phyloP scores from a whole-genome alignment of 2,113 vertebrate genomes.

The Gadus chalcogrammus region DNA sequence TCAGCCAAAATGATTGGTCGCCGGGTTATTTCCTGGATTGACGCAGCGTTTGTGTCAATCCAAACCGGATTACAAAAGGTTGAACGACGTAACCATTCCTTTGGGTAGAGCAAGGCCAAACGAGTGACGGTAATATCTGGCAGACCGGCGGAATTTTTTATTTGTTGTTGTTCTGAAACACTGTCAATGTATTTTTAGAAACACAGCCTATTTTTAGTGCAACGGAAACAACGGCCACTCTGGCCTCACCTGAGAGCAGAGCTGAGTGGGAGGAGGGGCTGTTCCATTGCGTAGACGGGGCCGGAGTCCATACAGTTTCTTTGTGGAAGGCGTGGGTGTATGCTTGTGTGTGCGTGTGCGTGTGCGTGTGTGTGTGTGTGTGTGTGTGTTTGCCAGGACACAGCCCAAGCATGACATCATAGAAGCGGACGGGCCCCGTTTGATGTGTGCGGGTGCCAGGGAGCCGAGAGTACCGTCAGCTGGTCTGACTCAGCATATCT shows the following conservation, averaged over 20 bases:
- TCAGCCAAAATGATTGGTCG: no score
- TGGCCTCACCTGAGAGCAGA: slow-evolving; percentile 38
- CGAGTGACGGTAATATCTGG: no score
- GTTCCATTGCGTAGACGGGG: slow-evolving; percentile 43
- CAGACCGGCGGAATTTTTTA: no score
- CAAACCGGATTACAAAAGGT: no score
- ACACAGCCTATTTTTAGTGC: slow-evolving; percentile 56
- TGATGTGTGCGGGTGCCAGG: slow-evolving; percentile 45
- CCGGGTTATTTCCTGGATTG: no score
- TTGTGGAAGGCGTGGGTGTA: slow-evolving; percentile 47
- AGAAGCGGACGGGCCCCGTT: background rate
- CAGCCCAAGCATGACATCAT: slow-evolving; percentile 53
- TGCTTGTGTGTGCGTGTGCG: background rate
- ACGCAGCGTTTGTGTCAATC: no score
- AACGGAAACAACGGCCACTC: slow-evolving; percentile 8
- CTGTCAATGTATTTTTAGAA: slow-evolving; percentile 34
- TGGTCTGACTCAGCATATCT: slow-evolving; percentile 47
- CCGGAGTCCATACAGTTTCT: slow-evolving; percentile 25
- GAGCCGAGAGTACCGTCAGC: slow-evolving; percentile 45
- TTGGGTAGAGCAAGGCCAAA: no score
- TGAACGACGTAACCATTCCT: no score
- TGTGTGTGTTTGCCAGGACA: background rate
- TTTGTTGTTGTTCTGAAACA: no score
- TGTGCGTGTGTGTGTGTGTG: no score
- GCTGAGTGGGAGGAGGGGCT: slow-evolving; percentile 10